These are phyloP conservation scores for Crocodylus rhombifer DNA, from an alignment of 2,797 vertebrate genomes.

Conservation along the genomic window DNA sequence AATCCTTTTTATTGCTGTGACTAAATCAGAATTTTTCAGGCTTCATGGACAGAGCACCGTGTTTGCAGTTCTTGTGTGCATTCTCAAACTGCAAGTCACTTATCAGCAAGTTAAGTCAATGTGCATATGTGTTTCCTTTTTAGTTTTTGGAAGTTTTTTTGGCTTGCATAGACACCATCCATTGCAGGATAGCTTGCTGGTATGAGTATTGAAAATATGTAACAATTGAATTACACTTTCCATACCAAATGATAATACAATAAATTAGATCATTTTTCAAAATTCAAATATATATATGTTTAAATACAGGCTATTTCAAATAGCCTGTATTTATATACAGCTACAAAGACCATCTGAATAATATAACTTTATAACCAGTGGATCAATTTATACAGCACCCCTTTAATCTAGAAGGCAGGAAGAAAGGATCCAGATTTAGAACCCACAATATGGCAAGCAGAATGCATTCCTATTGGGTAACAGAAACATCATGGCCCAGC, in stretches of 20 bases:
- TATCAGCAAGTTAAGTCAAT: constrained; percentile 36
- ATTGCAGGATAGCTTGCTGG: constrained; percentile 34
- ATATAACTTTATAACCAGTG: neutral
- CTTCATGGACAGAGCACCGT: neutral
- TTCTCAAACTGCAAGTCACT: constrained; percentile 5
- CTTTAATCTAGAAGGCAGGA: neutral
- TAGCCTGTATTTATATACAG: constrained; percentile 18
- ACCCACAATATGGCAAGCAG: neutral
- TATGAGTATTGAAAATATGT: constrained; percentile 50
- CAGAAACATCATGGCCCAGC: neutral
- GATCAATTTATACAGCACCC: neutral
- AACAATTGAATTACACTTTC: constrained; percentile 39
- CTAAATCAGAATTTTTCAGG: constrained; percentile 2
- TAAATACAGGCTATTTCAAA: neutral
- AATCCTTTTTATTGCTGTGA: neutral
- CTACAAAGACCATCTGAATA: neutral
- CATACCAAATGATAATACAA: constrained; percentile 24
- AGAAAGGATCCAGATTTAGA: neutral
- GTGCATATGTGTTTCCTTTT: neutral
- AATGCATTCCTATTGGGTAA: neutral
- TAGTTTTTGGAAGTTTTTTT: neutral
- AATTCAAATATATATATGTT: constrained; percentile 1
- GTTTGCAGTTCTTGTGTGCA: neutral
- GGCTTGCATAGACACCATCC: constrained; percentile 40
- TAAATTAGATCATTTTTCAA: constrained; percentile 30